Evolutionary conservation across 2,888 invertebrate genomes (phyloP).

Genomic region (Nysson spinosus): DNA sequence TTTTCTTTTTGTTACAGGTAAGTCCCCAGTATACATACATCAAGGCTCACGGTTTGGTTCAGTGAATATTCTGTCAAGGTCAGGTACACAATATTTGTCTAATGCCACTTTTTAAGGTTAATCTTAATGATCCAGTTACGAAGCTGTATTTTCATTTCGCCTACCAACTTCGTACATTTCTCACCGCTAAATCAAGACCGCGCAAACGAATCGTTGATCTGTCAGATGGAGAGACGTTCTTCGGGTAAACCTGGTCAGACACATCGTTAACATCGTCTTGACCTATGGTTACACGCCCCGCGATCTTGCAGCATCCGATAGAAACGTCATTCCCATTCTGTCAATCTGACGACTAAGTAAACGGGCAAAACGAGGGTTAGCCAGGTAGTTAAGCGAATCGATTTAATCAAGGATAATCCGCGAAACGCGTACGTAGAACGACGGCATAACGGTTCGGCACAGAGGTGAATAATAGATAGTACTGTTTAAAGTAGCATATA

Average conservation of each 20-base stretch:
- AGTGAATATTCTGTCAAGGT: slow-evolving; percentile 9
- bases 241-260: slow-evolving; percentile 25
- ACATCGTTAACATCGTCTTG: slow-evolving; percentile 49
- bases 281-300: slow-evolving; percentile 33
- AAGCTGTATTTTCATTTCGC: background rate
- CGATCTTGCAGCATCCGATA: slow-evolving; percentile 32
- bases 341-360: slow-evolving; percentile 21
- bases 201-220: slow-evolving; percentile 19
- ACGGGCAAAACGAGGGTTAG: background rate
- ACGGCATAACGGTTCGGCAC: background rate
- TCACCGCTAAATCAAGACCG: slow-evolving; percentile 19
- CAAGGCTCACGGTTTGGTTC: background rate
- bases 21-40: slow-evolving; percentile 30
- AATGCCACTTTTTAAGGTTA: background rate
- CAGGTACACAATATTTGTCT: slow-evolving; percentile 13
- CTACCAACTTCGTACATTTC: slow-evolving; percentile 8
- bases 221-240: slow-evolving; percentile 26
- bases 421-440: too few species aligned
- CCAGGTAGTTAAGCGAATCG: background rate
- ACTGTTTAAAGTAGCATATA: too few species aligned
- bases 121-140: background rate
- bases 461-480: too few species aligned
- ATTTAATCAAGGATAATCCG: too few species aligned
- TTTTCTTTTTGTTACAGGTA: slow-evolving; percentile 59
- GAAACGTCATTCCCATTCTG: slow-evolving; percentile 42